Evolutionary conservation across 2,888 invertebrate species (phyloP), one percentile per base, ranked within the genome.

Genomic region (Synergus japonicus): DNA sequence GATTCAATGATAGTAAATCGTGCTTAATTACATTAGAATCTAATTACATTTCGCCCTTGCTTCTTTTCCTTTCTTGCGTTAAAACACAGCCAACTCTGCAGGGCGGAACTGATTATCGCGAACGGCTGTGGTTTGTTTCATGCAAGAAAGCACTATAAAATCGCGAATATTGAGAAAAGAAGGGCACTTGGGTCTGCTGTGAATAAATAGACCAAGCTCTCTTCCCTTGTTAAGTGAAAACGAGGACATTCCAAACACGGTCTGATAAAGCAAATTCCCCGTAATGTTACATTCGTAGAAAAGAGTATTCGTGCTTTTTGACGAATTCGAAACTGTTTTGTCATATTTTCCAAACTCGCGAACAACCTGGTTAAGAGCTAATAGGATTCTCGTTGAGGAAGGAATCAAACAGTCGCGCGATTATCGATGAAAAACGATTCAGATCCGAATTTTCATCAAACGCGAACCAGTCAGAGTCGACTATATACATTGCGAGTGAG

Each of bases 381-480:
- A 37, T 73, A 73, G 54, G 37, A 49, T 9, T 49, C 49, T 73
- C 9, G n/a, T 49, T 49, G 46, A 54, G 49, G 37, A 46, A 49
- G 29, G 29, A 73, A 73, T 73, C 41, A 73, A 73, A 73, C 54
- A 73, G 49, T 73, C n/a, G 73, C 15, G 4, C 15, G 37, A 29
- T 37, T 54, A 73, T 73, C 73, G 73, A 73, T 73, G 49, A 73
- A 69, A 54, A 37, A 73, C 29, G 73, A 29, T 54, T 73, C 49
- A 37, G 37, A 73, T 49, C 49, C 15, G 73, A 73, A 54, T 73
- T 54, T 73, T 73, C 73, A 73, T 73, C 41, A 73, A 73, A 73
- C 49, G 54, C 37, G 54, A 73, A 54, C n/a, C 37, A 9, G 3
- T 9, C 54, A 73, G 54, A 73, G 54, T 54, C 37, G 54, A 73